Evolutionary conservation across 2,888 invertebrate species (phyloP).

Genomic region (Bimastos eiseni): DNA sequence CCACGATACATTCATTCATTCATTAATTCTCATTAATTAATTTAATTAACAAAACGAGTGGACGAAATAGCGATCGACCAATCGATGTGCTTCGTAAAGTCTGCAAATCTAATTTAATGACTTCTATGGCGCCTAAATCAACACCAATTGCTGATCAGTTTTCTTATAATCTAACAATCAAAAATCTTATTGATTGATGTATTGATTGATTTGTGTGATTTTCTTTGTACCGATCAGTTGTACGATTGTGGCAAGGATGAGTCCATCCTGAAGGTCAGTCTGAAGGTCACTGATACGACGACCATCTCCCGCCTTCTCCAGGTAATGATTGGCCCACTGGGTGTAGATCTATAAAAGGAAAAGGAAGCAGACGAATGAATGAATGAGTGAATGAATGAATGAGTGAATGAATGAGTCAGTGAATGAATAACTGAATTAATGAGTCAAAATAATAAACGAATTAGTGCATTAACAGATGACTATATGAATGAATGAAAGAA

Average conservation of each 20-base stretch:
- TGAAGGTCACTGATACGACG: slow-evolving; percentile 84
- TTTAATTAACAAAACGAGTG: neutral
- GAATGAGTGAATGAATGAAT: neutral
- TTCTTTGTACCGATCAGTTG: slow-evolving; percentile 81
- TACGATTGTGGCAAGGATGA: slow-evolving; percentile 87
- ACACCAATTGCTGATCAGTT: too few species aligned
- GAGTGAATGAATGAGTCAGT: too few species aligned
- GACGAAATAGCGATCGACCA: neutral
- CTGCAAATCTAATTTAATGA: neutral
- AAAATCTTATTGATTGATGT: too few species aligned
- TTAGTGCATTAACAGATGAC: too few species aligned
- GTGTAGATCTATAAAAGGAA: slow-evolving; percentile 83
- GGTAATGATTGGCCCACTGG: slow-evolving; percentile 96
- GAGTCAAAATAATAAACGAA: too few species aligned
- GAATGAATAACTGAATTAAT: too few species aligned
- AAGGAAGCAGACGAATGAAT: neutral
- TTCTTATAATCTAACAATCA: too few species aligned
- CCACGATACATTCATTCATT: too few species aligned
- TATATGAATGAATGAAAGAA: too few species aligned
- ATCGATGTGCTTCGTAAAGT: neutral
- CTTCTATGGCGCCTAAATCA: too few species aligned
- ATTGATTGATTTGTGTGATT: too few species aligned
- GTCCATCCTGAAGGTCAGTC: slow-evolving; percentile 87
- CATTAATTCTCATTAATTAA: too few species aligned
- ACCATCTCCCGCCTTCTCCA: slow-evolving; percentile 83